Conservation (phyloP, 2,113 vertebrate genomes). For the Salvator merianae region DNA sequence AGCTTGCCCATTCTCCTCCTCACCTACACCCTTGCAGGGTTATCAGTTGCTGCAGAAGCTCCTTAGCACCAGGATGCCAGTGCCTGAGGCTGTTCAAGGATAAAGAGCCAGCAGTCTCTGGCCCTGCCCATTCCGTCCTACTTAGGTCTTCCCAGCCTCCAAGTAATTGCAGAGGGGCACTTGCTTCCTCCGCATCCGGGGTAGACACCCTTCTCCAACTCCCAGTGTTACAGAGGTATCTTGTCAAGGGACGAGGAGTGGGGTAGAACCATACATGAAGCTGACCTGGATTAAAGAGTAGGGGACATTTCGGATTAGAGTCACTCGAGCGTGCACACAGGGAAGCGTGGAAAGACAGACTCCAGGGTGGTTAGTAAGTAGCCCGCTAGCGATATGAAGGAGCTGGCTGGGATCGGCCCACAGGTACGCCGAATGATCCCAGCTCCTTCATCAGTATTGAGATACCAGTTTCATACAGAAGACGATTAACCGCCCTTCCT, state of each 20-base stretch:
- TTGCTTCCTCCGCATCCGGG: background rate
- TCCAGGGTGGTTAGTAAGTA: background rate
- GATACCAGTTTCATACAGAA: background rate
- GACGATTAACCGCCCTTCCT: background rate
- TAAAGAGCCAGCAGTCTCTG: too few relatives aligned
- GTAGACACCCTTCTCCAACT: background rate
- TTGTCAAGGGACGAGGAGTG: background rate
- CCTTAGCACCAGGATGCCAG: background rate
- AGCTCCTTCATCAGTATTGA: background rate
- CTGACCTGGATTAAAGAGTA: background rate
- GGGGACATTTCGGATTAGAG: too few relatives aligned
- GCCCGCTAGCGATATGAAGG: background rate
- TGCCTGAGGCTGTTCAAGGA: background rate
- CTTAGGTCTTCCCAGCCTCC: background rate
- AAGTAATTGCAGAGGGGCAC: background rate
- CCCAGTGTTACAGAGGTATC: background rate
- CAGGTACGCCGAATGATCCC: background rate
- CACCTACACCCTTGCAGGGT: background rate
- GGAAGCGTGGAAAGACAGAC: background rate
- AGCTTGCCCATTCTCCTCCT: background rate
- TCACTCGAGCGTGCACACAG: background rate
- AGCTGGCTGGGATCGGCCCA: conserved; percentile 4
- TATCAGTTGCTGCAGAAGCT: background rate
- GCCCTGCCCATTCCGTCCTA: background rate
- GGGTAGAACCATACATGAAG: background rate